phyloP scores from a whole-genome alignment of 2,113 vertebrate genomes.

The Callaeas wilsoni region DNA sequence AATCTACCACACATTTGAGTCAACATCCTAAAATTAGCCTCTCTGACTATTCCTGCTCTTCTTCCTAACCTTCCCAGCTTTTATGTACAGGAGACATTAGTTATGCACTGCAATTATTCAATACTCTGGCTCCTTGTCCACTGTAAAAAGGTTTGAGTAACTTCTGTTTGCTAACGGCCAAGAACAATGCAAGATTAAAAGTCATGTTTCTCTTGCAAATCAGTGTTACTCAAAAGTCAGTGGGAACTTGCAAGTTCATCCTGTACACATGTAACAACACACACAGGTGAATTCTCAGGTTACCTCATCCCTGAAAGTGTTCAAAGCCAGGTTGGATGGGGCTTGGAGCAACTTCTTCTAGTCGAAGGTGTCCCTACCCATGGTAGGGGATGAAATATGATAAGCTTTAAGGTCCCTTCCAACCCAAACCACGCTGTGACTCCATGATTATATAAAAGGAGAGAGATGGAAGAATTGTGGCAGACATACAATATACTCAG shows the following conservation, averaged over 20 bases:
- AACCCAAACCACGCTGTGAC: neutral
- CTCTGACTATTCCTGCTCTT: neutral
- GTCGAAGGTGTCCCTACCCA: neutral
- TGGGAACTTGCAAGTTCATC: neutral
- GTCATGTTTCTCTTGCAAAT: neutral
- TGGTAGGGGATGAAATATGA: neutral
- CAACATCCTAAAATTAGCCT: conserved; percentile 49
- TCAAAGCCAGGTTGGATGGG: neutral
- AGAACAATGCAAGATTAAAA: neutral
- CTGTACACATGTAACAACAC: neutral
- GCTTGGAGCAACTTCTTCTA: neutral
- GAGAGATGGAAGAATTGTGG: neutral
- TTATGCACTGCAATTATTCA: neutral
- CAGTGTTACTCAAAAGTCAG: neutral
- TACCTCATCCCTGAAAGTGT: neutral
- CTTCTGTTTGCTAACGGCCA: neutral
- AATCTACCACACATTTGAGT: neutral
- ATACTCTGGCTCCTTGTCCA: neutral
- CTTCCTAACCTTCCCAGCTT: neutral
- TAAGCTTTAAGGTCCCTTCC: neutral
- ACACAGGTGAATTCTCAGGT: neutral
- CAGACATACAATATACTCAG: neutral
- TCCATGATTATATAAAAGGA: neutral
- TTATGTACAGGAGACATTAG: neutral
- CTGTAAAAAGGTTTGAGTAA: neutral